These are phyloP conservation scores for Drosophila pseudoananassae DNA, from an alignment of 1,140 invertebrate genomes.

Conservation along the genomic window DNA sequence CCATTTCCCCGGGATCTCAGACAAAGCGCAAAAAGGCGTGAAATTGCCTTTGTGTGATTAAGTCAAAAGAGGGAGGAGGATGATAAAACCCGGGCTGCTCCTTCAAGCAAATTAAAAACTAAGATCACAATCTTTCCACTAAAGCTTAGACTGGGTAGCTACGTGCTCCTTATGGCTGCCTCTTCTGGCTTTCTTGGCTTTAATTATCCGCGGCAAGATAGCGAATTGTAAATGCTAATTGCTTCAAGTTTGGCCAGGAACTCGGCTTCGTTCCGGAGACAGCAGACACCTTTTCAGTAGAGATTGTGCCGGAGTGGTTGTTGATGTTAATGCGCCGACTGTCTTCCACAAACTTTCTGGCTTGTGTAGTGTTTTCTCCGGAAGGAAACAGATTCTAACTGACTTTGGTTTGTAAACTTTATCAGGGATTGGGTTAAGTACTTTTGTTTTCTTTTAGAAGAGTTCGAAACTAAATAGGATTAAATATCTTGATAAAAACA, in stretches of 20 bases:
- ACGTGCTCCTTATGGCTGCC: conserved; percentile 72
- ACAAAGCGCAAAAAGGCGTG: conserved; percentile 78
- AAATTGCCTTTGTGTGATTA: conserved; percentile 83
- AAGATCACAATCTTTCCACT: conserved; percentile 62
- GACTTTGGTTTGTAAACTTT: conserved; percentile 21
- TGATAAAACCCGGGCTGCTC: no score
- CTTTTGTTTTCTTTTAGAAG: not conserved
- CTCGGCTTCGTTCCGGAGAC: conserved; percentile 52
- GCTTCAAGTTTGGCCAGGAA: conserved; percentile 28
- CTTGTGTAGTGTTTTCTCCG: conserved; percentile 29
- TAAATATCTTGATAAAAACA: no score
- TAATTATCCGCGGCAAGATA: conserved; percentile 64
- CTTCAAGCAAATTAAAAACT: conserved; percentile 60
- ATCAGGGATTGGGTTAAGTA: not conserved
- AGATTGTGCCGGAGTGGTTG: conserved; percentile 55
- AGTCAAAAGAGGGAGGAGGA: conserved; percentile 40
- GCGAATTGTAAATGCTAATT: conserved; percentile 75
- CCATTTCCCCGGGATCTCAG: conserved; percentile 13
- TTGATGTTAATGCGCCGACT: conserved; percentile 62
- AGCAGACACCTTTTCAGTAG: conserved; percentile 71
- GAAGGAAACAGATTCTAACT: conserved; percentile 62
- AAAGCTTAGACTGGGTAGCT: conserved; percentile 44
- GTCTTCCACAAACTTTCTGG: conserved; percentile 53
- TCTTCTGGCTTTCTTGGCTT: conserved; percentile 30
- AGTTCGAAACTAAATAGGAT: no score